These are phyloP conservation scores for Xestia xanthographa DNA, from an alignment of 2,888 invertebrate genomes.

Conservation along the genomic window DNA sequence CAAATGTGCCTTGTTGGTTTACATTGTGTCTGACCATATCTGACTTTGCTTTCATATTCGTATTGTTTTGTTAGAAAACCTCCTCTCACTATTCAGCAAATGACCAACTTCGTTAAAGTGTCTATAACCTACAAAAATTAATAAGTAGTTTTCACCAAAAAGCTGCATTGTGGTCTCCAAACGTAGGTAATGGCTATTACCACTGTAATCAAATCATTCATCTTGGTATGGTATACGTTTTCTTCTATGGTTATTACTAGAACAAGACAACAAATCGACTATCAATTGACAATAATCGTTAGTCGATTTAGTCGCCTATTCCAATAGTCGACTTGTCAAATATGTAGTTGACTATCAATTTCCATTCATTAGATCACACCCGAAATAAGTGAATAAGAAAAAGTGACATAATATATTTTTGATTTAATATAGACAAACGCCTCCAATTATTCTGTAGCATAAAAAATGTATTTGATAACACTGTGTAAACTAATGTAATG, in stretches of 20 bases:
- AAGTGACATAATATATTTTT: constrained; percentile 67
- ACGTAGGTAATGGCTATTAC: neutral
- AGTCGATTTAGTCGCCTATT: constrained; percentile 29
- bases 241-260: constrained; percentile 7
- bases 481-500: constrained; percentile 46
- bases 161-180: neutral
- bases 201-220: constrained; percentile 12
- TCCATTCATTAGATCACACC: neutral
- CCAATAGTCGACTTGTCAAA: constrained; percentile 10
- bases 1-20: constrained; percentile 12
- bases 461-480: constrained; percentile 44
- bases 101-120: neutral
- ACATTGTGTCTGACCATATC: constrained; percentile 6
- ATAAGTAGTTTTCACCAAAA: neutral
- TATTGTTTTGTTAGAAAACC: constrained; percentile 16
- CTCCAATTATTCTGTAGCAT: constrained; percentile 49
- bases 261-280: too few relatives aligned
- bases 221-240: constrained; percentile 6
- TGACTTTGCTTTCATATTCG: constrained; percentile 27
- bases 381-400: constrained; percentile 58
- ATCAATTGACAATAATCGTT: neutral
- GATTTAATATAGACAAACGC: constrained; percentile 48
- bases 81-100: constrained; percentile 3
- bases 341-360: neutral
- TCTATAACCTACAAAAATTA: neutral